Evolutionary conservation across 64 coral and sea anemone genomes (phyloP).

Genomic region (Porites lutea): DNA sequence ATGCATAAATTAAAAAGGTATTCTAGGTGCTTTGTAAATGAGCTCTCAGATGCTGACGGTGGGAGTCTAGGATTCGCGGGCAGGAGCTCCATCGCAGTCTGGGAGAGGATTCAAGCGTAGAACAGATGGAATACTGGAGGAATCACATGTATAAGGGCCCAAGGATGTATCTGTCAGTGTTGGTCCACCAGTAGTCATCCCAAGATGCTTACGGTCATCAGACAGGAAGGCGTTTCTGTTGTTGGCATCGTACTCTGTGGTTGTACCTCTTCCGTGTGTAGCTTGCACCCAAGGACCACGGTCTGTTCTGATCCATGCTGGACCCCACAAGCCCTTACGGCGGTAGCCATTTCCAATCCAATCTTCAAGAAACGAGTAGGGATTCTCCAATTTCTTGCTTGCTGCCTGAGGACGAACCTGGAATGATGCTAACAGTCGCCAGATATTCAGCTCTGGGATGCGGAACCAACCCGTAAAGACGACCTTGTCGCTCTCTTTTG

Average conservation of each 20-base stretch:
- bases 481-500: conserved; percentile 49
- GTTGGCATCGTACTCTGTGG: conserved; percentile 27
- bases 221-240: conserved; percentile 56
- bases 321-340: conserved; percentile 41
- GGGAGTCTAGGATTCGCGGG: background rate
- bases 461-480: conserved; percentile 61
- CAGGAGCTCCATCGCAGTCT: conserved; percentile 9
- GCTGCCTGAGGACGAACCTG: conserved; percentile 26
- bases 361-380: conserved; percentile 51
- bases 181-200: conserved; percentile 55
- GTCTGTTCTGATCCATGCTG: conserved; percentile 54
- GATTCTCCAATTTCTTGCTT: conserved; percentile 14
- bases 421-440: conserved; percentile 55
- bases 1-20: no score
- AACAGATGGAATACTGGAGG: conserved; percentile 20
- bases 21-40: no score
- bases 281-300: conserved; percentile 50
- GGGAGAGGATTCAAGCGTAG: conserved; percentile 33
- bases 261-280: conserved; percentile 32
- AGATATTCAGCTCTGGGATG: conserved; percentile 61
- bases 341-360: conserved; percentile 33
- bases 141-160: conserved; percentile 27
- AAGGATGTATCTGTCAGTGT: conserved; percentile 45
- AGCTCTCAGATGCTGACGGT: no score
- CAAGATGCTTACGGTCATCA: conserved; percentile 2